Evolutionary conservation across 2,888 invertebrate genomes (phyloP).

Genomic region (Drosophila anomalata): DNA sequence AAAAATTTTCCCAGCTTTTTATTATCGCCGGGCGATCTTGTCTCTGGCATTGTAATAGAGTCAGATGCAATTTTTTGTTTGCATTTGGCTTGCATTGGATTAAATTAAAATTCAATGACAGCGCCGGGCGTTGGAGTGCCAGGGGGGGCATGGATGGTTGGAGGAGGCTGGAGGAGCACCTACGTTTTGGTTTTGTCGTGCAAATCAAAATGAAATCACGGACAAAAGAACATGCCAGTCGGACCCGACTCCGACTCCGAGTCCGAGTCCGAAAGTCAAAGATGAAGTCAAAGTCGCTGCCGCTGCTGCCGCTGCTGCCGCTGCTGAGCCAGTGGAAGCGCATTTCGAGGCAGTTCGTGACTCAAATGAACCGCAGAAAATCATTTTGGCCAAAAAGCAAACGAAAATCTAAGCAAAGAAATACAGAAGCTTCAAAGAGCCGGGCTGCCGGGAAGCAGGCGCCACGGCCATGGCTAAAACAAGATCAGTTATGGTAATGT

Average conservation of each 20-base stretch:
- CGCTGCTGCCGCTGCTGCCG: slow-evolving; percentile 7
- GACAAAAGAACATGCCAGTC: slow-evolving; percentile 71
- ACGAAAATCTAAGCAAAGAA: slow-evolving; percentile 34
- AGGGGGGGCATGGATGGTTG: neutral
- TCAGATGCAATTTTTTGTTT: slow-evolving; percentile 50
- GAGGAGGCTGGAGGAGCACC: slow-evolving; percentile 47
- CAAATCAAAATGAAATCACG: slow-evolving; percentile 75
- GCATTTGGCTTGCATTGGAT: slow-evolving; percentile 64
- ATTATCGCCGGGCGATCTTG: slow-evolving; percentile 70
- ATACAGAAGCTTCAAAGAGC: slow-evolving; percentile 35
- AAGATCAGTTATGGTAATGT: slow-evolving; percentile 78
- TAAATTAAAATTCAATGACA: slow-evolving; percentile 77
- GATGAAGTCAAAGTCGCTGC: slow-evolving; percentile 54
- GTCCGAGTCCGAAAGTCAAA: slow-evolving; percentile 55
- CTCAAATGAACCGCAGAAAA: slow-evolving; percentile 80
- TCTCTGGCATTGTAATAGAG: slow-evolving; percentile 62
- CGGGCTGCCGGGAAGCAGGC: slow-evolving; percentile 51
- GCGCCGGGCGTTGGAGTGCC: slow-evolving; percentile 33
- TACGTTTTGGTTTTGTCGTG: slow-evolving; percentile 73
- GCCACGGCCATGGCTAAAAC: slow-evolving; percentile 62
- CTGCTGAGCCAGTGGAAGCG: slow-evolving; percentile 24
- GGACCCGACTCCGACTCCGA: slow-evolving; percentile 35
- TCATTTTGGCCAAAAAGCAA: slow-evolving; percentile 48
- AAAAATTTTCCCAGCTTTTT: slow-evolving; percentile 73
- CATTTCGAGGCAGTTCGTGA: slow-evolving; percentile 74